phyloP scores from a whole-genome alignment of 2,888 invertebrate genomes.

The Agelastica alni region DNA sequence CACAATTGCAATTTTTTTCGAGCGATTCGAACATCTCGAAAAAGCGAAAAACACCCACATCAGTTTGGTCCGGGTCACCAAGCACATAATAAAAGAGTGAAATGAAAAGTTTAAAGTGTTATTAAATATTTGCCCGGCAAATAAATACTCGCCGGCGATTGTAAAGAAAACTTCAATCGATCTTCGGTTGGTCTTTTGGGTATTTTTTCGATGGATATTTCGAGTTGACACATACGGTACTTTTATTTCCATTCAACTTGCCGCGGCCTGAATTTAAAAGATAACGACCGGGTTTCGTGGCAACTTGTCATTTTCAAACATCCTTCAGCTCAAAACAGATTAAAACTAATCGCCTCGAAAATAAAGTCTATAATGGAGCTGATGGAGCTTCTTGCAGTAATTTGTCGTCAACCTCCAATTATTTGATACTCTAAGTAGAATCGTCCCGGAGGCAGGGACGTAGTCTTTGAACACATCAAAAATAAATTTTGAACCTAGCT shows the following conservation, averaged over 20 bases:
- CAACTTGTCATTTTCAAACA: constrained; percentile 30
- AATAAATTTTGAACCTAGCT: too few relatives aligned
- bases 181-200: constrained; percentile 1
- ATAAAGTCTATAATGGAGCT: constrained; percentile 31
- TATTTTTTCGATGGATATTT: constrained; percentile 8
- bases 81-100: not conserved
- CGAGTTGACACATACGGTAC: constrained; percentile 20
- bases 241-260: constrained; percentile 26
- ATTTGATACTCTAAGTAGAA: constrained; percentile 15
- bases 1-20: too few relatives aligned
- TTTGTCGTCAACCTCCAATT: constrained; percentile 25
- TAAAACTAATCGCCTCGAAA: constrained; percentile 33
- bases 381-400: constrained; percentile 27
- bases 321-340: constrained; percentile 29
- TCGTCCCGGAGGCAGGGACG: not conserved
- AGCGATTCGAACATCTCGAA: too few relatives aligned
- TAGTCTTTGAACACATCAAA: too few relatives aligned
- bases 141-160: not conserved
- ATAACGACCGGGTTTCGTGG: constrained; percentile 23
- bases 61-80: not conserved
- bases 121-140: constrained; percentile 4
- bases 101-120: not conserved
- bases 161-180: not conserved
- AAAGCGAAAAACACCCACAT: too few relatives aligned
- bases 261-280: constrained; percentile 30